phyloP scores from a whole-genome alignment of 2,888 invertebrate genomes.

The Calameuta pallipes region DNA sequence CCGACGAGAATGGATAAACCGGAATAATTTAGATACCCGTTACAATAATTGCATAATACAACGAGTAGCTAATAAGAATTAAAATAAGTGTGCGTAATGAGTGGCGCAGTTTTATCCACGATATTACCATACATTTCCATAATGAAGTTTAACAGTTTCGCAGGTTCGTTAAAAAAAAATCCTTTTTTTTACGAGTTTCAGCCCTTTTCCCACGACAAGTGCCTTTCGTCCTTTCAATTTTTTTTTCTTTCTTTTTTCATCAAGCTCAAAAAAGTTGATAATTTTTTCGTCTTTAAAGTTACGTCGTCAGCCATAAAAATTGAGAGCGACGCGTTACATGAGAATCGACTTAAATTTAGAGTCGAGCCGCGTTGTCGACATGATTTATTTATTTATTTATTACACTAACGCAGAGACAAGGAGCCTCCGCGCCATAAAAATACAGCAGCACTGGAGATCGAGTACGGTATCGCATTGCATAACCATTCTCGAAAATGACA shows the following conservation, averaged over 20 bases:
- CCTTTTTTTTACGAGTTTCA: neutral
- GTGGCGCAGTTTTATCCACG: neutral
- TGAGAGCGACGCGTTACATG: neutral
- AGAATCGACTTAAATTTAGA: neutral
- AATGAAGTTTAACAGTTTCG: neutral
- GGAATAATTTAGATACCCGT: neutral
- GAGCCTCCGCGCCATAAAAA: too few relatives aligned
- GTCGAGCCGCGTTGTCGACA: neutral
- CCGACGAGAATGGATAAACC: neutral
- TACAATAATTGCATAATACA: neutral
- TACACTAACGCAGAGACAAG: too few relatives aligned
- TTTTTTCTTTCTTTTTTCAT: neutral
- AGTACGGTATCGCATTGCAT: too few relatives aligned
- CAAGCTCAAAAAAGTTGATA: neutral
- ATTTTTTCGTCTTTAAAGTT: neutral
- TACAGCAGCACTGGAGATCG: too few relatives aligned
- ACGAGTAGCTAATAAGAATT: neutral
- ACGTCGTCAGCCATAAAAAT: neutral
- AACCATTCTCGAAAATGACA: too few relatives aligned
- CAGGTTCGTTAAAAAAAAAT: neutral
- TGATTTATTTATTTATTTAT: neutral
- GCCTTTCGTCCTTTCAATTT: neutral
- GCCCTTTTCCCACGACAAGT: neutral
- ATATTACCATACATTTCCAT: neutral
- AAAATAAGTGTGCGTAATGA: neutral